phyloP scores from a whole-genome alignment of 2,797 vertebrate species.

The Microtus californicus region DNA sequence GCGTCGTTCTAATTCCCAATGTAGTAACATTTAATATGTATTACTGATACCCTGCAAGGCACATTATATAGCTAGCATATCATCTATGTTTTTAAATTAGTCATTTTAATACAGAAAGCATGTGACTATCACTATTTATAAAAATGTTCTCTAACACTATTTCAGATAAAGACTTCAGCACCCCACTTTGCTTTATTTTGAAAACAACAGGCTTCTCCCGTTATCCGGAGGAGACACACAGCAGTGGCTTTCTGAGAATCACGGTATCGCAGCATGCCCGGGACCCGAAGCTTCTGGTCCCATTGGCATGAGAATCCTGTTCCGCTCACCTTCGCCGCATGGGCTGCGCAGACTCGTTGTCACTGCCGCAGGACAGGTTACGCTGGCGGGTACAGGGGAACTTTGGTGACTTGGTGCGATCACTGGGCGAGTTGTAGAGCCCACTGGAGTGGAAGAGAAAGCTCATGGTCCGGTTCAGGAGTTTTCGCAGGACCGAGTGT shows the following conservation, averaged over 20 bases:
- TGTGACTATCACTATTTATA: background rate
- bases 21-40: background rate
- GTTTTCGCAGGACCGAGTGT: background rate
- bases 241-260: background rate
- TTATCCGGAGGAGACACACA: background rate
- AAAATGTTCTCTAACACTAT: conserved; percentile 46
- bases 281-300: background rate
- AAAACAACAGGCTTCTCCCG: background rate
- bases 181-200: background rate
- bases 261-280: background rate
- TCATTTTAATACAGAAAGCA: conserved; percentile 26
- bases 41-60: background rate
- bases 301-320: background rate
- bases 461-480: conserved; percentile 5
- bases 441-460: conserved; percentile 86
- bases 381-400: conserved; percentile 90
- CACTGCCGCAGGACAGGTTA: conserved; percentile 90
- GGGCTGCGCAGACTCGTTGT: conserved; percentile 89
- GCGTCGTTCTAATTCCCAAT: background rate
- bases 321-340: conserved; percentile 88
- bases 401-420: conserved; percentile 92
- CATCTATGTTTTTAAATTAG: background rate
- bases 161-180: conserved; percentile 6
- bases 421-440: conserved; percentile 91
- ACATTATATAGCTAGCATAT: background rate